Evolutionary conservation across 1,140 invertebrate genomes (phyloP).

Genomic region (Anastatus disparis): DNA sequence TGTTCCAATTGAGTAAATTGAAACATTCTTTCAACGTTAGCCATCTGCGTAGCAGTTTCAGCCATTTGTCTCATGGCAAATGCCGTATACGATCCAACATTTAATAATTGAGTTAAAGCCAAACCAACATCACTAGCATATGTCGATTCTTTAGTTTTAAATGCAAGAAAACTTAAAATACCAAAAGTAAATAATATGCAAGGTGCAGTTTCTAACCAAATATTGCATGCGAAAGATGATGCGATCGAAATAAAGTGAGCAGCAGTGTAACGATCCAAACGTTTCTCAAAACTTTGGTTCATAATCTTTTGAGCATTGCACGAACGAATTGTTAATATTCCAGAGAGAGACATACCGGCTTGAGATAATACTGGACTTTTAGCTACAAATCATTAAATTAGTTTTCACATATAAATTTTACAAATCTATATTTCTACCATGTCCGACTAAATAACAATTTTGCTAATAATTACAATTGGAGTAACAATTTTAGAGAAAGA

Average conservation of each 20-base stretch:
- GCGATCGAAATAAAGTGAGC: conserved; percentile 79
- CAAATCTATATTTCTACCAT: no score
- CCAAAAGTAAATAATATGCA: conserved; percentile 74
- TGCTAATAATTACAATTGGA: no score
- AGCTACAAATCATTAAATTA: no score
- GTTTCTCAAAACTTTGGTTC: conserved; percentile 77
- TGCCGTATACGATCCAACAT: conserved; percentile 85
- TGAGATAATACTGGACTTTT: conserved; percentile 82
- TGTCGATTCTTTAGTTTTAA: conserved; percentile 43
- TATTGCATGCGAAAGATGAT: conserved; percentile 80
- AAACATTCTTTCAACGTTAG: conserved; percentile 82
- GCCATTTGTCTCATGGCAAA: conserved; percentile 84
- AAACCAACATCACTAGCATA: conserved; percentile 57
- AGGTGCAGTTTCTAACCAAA: conserved; percentile 82
- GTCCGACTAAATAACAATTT: no score
- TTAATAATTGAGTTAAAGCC: conserved; percentile 56
- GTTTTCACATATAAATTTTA: no score
- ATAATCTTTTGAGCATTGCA: conserved; percentile 75
- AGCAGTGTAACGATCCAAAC: conserved; percentile 72
- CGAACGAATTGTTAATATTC: conserved; percentile 84
- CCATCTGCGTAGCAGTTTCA: conserved; percentile 87
- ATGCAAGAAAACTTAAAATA: conserved; percentile 76
- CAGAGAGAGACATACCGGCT: conserved; percentile 79
- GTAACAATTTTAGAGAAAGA: no score
- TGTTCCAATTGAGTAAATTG: conserved; percentile 77